A percentile compares a stretch with the other conserved stretches of the same genome.
phyloP scores from a whole-genome alignment of 2,113 vertebrate species.

The Dipodomys spectabilis region DNA sequence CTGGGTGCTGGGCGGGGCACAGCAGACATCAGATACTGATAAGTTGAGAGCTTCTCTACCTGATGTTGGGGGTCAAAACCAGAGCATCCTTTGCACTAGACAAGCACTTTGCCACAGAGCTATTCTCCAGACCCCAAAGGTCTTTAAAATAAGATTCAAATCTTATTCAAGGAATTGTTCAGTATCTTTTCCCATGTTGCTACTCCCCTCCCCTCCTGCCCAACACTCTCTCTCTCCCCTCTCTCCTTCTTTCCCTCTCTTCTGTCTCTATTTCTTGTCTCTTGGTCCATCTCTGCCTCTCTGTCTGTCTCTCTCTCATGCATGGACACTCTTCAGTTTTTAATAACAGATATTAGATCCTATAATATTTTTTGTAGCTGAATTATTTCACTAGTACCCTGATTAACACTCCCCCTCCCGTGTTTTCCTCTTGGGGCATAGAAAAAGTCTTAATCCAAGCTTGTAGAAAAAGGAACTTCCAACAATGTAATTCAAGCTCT shows the following conservation, averaged over 20 bases:
- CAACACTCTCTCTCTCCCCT: not conserved
- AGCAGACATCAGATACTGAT: not conserved
- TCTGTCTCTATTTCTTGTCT: too few relatives aligned
- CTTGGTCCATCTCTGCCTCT: too few relatives aligned
- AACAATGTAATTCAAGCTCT: constrained; percentile 59
- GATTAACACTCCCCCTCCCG: not conserved
- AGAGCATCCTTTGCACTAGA: too few relatives aligned
- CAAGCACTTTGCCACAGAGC: too few relatives aligned
- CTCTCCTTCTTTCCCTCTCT: not conserved
- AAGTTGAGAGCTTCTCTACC: too few relatives aligned
- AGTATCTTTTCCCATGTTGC: not conserved
- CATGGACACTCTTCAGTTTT: not conserved
- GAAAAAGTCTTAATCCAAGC: not conserved
- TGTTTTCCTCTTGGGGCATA: not conserved
- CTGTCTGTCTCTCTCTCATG: not conserved
- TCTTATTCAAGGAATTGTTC: not conserved
- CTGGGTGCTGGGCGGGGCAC: not conserved
- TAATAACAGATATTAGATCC: not conserved
- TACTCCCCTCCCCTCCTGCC: not conserved
- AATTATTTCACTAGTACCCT: constrained; percentile 68
- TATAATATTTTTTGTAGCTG: constrained; percentile 26
- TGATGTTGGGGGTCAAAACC: too few relatives aligned
- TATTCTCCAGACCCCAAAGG: too few relatives aligned
- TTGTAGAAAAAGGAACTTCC: constrained; percentile 26
- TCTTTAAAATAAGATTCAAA: not conserved